Evolutionary conservation across 2,797 vertebrate species (phyloP), one percentile per base, ranked within the genome.

Genomic region (Sphenopsis melanotis): DNA sequence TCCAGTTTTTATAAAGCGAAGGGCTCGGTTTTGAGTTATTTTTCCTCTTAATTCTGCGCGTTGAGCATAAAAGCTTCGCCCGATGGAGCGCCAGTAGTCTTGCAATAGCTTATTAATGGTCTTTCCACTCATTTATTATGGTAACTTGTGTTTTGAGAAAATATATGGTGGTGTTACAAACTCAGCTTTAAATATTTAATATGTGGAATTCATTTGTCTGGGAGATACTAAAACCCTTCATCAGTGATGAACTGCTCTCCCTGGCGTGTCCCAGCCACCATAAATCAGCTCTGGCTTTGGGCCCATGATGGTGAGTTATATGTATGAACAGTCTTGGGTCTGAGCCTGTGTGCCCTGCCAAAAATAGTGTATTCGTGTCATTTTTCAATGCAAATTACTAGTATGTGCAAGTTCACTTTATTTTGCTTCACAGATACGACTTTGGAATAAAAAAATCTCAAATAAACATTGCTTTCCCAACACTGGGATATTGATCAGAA

Each of bases 111-210:
- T 94, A 88, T 92, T 94, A 94, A 94, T 89, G 82, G 34, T 22
- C 11, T 63, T 87, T 72, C 20, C 70, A 52, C 23, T 66, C 44
- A 34, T 94, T 75, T 92, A 59, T 93, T 94, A 94, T 36, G 47
- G 85, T 95, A 97, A 94, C 89, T 96, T 83, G 74, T 83, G 20
- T 95, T 96, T 94, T 94, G 84, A 89, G 71, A 68, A 93, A 93
- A 96, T 85, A 95, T 76, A 94, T 95, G 59, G 77, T 26, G 29
- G 84, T 85, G 72, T 91, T 94, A 90, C 77, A 83, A 85, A 91
- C 69, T 41, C 52, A 19, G 82, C 89, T 96, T 96, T 96, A 91
- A 95, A 93, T 93, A 96, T 95, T 93, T 90, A 93, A 50, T 91
- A 39, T 70, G 82, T 83, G 86, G 92, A 65, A 95, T 95, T 96